Base-by-base conservation (phyloP, 2,797 vertebrate genomes). In the Enteromius trimaculatus region DNA sequence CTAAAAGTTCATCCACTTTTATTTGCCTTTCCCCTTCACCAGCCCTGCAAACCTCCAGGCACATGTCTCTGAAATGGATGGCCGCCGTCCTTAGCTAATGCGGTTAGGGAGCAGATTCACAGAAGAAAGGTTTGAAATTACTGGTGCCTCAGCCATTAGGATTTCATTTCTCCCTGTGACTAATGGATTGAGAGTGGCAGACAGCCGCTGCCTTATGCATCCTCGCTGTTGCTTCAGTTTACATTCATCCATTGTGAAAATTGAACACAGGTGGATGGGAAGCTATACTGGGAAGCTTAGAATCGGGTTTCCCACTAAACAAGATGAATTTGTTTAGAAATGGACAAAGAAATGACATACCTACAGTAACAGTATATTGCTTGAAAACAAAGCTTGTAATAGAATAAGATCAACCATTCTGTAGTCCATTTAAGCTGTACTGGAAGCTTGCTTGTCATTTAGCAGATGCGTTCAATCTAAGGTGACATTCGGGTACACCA, bases 171-270 rank as follows among this genome's bases (percentile, higher is more conserved):
- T 86, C 31, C 14, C 76, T 64, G 42, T 85, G 69, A 75, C 83
- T 85, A 87, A 89, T 88, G 85, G 84, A 89, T 88, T 85, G 65
- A 64, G 71, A 87, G 75, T 58, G 77, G 80, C 82, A 84, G 75
- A 79, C 74, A 58, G 86, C 62, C 64, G 65, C 34, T 69, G 49
- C n/a, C 74, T 34, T 23, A 10, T 69, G 77, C 19, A 6, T 77
- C 70, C 75, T 66, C 37, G 6, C 23, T 37, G 23, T 68, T 64
- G 23, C 65, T 76, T 79, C 53, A 1, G 16, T 68, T 70, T 79
- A 34, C 31, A 10, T 55, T 84, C 68, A 80, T 87, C 66, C 71
- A 55, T 72, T 77, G 71, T 34, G 42, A 77, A 58, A 78, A 84
- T 66, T 82, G 76, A 49, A 71, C 39, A 75, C 66, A 26, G 82